Evolutionary conservation across 2,888 invertebrate species (phyloP).

Genomic region (Galeruca laticollis): DNA sequence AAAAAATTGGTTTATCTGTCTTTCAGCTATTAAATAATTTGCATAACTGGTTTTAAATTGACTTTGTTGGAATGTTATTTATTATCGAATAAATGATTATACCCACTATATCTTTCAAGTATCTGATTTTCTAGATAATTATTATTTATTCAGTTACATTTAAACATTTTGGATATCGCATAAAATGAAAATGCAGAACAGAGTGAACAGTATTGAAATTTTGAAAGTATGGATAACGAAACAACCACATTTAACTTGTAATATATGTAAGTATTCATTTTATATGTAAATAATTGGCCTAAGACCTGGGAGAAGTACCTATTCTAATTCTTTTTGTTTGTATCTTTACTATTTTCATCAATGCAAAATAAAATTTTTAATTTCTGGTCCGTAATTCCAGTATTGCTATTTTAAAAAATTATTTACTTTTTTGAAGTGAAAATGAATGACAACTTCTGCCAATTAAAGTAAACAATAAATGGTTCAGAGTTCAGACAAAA

Average conservation of each 20-base stretch:
- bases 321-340: too few species aligned
- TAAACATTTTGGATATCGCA: not conserved
- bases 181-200: conserved; percentile 26
- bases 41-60: not conserved
- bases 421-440: too few species aligned
- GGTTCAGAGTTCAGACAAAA: too few species aligned
- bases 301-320: too few species aligned
- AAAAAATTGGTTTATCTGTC: too few species aligned
- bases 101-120: conserved; percentile 4
- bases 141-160: not conserved
- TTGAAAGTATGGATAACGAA: conserved; percentile 73
- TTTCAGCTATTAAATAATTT: too few species aligned
- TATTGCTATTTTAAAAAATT: too few species aligned
- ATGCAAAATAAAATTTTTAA: too few species aligned
- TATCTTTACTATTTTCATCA: too few species aligned
- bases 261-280: conserved; percentile 70
- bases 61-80: not conserved
- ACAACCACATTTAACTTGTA: conserved; percentile 76
- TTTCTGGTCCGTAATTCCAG: too few species aligned
- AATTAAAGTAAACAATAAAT: too few species aligned
- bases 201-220: conserved; percentile 64
- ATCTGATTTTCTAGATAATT: not conserved
- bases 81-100: not conserved
- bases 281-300: not conserved
- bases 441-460: too few species aligned